Conservation (phyloP, 2,113 vertebrate species). For the Salminus brasiliensis region DNA sequence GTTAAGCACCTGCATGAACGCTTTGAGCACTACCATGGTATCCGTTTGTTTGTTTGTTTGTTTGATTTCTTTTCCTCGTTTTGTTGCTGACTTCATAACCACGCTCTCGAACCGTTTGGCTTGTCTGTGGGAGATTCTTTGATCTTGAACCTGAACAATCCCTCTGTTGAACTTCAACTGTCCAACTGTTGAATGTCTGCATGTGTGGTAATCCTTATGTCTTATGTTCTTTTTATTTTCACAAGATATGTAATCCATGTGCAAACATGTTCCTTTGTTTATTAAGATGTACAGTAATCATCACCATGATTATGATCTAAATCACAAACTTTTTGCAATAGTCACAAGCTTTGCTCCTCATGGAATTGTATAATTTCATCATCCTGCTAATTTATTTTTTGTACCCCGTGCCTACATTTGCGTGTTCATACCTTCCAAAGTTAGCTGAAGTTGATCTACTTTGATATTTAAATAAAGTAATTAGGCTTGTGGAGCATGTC, state of each 20-base stretch:
- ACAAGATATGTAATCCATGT: neutral
- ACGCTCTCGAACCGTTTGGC: neutral
- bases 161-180: slow-evolving; percentile 45
- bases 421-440: slow-evolving; percentile 28
- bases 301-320: slow-evolving; percentile 29
- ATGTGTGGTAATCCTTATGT: slow-evolving; percentile 4
- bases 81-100: slow-evolving; percentile 24
- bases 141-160: slow-evolving; percentile 37
- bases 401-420: slow-evolving; percentile 25
- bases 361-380: slow-evolving; percentile 25
- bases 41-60: no score
- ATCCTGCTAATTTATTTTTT: slow-evolving; percentile 29
- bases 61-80: slow-evolving; percentile 2
- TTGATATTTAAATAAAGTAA: slow-evolving; percentile 49
- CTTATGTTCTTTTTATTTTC: slow-evolving; percentile 2
- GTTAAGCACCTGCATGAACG: slow-evolving; percentile 45
- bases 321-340: slow-evolving; percentile 32
- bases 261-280: slow-evolving; percentile 1
- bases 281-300: slow-evolving; percentile 27
- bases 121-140: slow-evolving; percentile 1
- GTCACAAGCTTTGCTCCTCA: neutral
- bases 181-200: slow-evolving; percentile 59
- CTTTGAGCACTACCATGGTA: slow-evolving; percentile 14
- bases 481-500: slow-evolving; percentile 55
- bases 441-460: slow-evolving; percentile 35